phyloP scores from a whole-genome alignment of 2,888 invertebrate species.

The Actias luna region DNA sequence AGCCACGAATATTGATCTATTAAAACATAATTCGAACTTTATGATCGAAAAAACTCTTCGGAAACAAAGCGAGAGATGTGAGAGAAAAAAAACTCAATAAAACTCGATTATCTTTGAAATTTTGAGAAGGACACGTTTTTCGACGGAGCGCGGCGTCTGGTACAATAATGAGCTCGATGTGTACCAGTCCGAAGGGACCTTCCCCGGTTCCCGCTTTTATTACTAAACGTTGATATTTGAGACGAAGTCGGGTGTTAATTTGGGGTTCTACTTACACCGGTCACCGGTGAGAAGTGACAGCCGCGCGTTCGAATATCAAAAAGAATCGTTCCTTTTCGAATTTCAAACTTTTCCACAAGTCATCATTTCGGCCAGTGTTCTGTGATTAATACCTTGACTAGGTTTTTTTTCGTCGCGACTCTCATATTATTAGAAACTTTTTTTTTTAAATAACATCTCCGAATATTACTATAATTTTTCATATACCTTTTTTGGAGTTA shows the following conservation, averaged over 20 bases:
- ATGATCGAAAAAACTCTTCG: conserved; percentile 22
- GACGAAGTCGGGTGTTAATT: conserved; percentile 2
- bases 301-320: conserved; percentile 60
- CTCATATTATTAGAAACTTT: conserved; percentile 12
- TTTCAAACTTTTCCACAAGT: conserved; percentile 64
- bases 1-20: background rate
- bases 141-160: conserved; percentile 36
- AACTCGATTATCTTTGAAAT: conserved; percentile 54
- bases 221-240: background rate
- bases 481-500: conserved; percentile 8
- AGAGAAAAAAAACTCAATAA: conserved; percentile 33
- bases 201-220: conserved; percentile 14
- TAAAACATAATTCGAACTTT: conserved; percentile 16
- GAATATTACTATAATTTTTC: conserved; percentile 10
- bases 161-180: conserved; percentile 50
- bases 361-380: conserved; percentile 64
- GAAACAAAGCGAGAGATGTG: conserved; percentile 6
- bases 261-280: conserved; percentile 41
- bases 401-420: conserved; percentile 6
- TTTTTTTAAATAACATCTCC: conserved; percentile 11
- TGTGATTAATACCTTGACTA: conserved; percentile 66
- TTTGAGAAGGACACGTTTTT: conserved; percentile 63
- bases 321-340: conserved; percentile 51
- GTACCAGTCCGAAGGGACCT: conserved; percentile 36
- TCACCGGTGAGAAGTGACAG: conserved; percentile 47